Base-by-base conservation (phyloP, 37 sponge, comb jelly and placozoan species). In the Diacarnus erythraeanus region DNA sequence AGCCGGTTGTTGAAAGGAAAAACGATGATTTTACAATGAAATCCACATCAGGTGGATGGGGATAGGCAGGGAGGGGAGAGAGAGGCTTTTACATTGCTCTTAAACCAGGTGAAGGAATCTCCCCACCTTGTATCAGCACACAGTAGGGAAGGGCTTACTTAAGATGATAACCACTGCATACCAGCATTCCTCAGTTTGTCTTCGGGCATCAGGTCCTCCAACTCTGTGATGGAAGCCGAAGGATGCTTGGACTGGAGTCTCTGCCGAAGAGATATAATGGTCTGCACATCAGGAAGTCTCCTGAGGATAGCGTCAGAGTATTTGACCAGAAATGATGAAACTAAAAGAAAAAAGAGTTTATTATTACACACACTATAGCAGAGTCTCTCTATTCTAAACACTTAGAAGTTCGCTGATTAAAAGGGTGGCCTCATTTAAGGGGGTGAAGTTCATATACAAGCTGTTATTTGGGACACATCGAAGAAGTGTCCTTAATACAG, bases 261-360 rank as follows among this genome's bases (percentile, higher is more conserved):
- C 75, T 92, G 86, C 20, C 75, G 33, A 27, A 88, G 81, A 56
- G 85, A 38, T 3, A 92, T 80, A 2, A 92, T 22, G 5, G 93
- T 92, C 75, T 80, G 80, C 0, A 92, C 40, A 43, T 92, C 93
- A 1, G 93, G 93, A 20, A 92, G 74, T 0, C 23, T 56, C 63
- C 78, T 86, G 76, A 91, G 38, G 58, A 91, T 64, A 64, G 59
- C 42, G 60, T 86, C 91, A 38, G 38, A 30, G 61, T 82, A 88
- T 34, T 22, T 27, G 66, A 79, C 79, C 26, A 44, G 69, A 57
- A 38, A 64, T 1, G 69, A 75, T 3, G 34, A 75, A 68, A 40
- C 81, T 77, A 39, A 29, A 47, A 35, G 3, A 42, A 26, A 44
- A 41, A 56, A 74, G 6, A 56, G 10, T 5, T 38, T 21, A n/a